Base-by-base conservation (phyloP, 2,888 invertebrate species). In the Polydrusus pterygomalis region DNA sequence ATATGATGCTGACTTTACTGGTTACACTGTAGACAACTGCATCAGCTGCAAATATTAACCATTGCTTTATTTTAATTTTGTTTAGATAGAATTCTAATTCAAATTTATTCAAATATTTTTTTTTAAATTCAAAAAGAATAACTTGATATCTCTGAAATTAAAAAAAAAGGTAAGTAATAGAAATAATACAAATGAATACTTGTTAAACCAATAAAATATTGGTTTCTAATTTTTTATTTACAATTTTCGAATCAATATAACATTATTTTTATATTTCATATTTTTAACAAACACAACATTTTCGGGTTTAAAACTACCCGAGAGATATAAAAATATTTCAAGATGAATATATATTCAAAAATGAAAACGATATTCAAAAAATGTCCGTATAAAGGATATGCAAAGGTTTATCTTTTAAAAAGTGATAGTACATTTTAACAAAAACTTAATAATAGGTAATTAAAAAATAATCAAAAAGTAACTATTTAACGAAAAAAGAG, bases 201-300 rank as follows among this genome's bases (percentile, higher is more conserved):
- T 47, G 40, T 11, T 47, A 34, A 70, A 45, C 69, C 58, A 70
- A 60, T 30, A 65, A 18, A 62, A 69, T 74, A 69, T 62, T 74
- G 69, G 68, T 58, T 54, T 40, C 68, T 69, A 74, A 74, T 13
- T 34, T 63, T 63, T 70, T 74, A 74, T 74, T 74, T 74, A 74
- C 74, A 74, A 63, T 40, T 58, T 74, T 74, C 56, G 15, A 74
- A 60, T 64, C 34, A 56, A 70, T 70, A 72, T 75, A 76, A 76
- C 76, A 73, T 76, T n/a, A 73, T 73, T 65, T 75, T 76, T 76
- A 76, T 76, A 75, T 72, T 72, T 68, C 71, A 75, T 75, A n/a
- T n/a, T 71, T 62, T 71, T 62, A n/a, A 49, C 47, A 76, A 76
- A 76, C 76, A 64, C 69, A 76, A 76, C 72, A 70, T 51, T 34